phyloP scores from a whole-genome alignment of 2,113 vertebrate genomes.

The Nyctibius bracteatus region DNA sequence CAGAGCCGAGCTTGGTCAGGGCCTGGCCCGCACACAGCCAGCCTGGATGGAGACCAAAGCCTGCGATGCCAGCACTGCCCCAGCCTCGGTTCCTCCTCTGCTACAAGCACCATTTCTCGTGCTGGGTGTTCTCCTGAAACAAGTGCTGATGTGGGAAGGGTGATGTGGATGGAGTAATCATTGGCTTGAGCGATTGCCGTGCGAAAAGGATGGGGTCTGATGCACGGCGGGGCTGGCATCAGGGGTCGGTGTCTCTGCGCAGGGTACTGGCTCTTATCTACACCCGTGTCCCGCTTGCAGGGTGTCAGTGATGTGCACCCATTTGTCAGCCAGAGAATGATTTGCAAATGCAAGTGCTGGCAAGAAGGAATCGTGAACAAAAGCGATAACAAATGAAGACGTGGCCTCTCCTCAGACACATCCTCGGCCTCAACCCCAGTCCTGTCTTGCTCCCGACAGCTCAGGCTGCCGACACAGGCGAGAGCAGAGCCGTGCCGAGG shows the following conservation, averaged over 20 bases:
- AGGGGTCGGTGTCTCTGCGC: not conserved
- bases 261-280: not conserved
- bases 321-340: not conserved
- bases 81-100: not conserved
- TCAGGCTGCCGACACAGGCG: rapidly evolving
- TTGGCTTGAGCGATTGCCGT: not conserved
- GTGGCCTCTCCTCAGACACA: not conserved
- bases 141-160: not conserved
- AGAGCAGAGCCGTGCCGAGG: not conserved
- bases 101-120: not conserved
- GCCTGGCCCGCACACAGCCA: not conserved
- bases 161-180: not conserved
- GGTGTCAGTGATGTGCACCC: not conserved
- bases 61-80: not conserved
- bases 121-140: not conserved
- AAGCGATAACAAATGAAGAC: not conserved
- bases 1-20: rapidly evolving
- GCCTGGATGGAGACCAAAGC: rapidly evolving
- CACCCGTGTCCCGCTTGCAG: not conserved
- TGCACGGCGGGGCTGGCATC: not conserved
- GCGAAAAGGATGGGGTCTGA: not conserved
- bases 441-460: not conserved
- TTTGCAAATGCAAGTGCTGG: not conserved
- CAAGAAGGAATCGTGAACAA: not conserved
- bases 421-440: rapidly evolving